Evolutionary conservation across 1,140 invertebrate species (phyloP).

Genomic region (Kradibia gibbosae): DNA sequence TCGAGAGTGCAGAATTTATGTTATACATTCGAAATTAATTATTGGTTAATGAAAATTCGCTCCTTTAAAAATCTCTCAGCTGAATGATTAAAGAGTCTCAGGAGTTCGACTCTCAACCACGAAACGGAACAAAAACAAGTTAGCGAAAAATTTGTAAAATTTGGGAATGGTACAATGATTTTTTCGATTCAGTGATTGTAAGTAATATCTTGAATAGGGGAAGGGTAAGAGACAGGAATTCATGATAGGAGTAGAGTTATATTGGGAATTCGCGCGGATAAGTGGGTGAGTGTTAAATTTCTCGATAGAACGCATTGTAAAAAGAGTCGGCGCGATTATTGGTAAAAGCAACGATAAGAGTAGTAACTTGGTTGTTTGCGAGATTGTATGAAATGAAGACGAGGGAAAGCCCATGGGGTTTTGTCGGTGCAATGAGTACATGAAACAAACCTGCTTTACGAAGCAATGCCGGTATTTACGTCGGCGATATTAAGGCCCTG

Average conservation of each 20-base stretch:
- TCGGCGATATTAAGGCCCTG: background rate
- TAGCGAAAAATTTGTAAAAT: background rate
- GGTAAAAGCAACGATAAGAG: background rate
- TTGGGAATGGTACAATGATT: background rate
- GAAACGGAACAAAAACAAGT: background rate
- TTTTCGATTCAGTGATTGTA: background rate
- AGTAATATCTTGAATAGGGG: background rate
- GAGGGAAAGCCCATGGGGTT: slow-evolving; percentile 9
- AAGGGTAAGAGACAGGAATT: background rate
- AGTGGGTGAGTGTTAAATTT: background rate
- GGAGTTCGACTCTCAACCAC: background rate
- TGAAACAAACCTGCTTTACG: background rate
- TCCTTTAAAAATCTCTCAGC: background rate
- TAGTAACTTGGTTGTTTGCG: background rate
- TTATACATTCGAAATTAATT: background rate
- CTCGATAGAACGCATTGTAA: background rate
- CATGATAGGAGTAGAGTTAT: background rate
- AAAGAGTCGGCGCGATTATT: slow-evolving; percentile 24
- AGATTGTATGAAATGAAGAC: slow-evolving; percentile 1
- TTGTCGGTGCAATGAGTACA: slow-evolving; percentile 2
- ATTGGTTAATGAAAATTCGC: background rate
- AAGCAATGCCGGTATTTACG: background rate
- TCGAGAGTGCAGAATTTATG: background rate
- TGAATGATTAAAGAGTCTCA: background rate
- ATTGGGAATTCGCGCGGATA: background rate